Percentiles rank a stretch among this genome's conserved stretches.
Evolutionary conservation across 2,888 invertebrate species (phyloP).

Genomic region (Ectemnius cavifrons): DNA sequence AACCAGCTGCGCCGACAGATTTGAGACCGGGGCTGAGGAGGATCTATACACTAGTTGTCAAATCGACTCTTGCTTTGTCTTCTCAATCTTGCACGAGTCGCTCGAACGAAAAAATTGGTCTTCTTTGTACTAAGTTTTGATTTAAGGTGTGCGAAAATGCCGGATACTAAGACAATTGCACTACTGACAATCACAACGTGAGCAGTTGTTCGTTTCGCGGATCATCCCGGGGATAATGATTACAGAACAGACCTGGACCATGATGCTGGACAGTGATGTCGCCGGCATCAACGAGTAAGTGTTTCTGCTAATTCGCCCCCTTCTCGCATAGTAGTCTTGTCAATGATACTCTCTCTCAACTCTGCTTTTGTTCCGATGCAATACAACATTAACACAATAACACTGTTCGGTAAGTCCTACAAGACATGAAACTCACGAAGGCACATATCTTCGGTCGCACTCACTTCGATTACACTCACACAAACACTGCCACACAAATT

Average conservation of each 20-base stretch:
- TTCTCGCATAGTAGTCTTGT: slow-evolving; percentile 3
- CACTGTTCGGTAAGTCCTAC: slow-evolving; percentile 50
- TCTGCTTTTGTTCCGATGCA: slow-evolving; percentile 49
- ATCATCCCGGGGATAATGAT: slow-evolving; percentile 76
- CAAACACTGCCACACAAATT: neutral
- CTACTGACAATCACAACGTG: slow-evolving; percentile 64
- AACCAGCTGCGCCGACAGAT: neutral
- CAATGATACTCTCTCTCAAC: slow-evolving; percentile 22
- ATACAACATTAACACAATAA: slow-evolving; percentile 54
- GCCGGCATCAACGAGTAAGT: slow-evolving; percentile 76
- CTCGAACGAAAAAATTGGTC: slow-evolving; percentile 34
- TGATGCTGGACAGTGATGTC: slow-evolving; percentile 77
- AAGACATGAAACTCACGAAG: slow-evolving; percentile 23
- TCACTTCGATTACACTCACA: slow-evolving; percentile 1
- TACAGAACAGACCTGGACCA: slow-evolving; percentile 78
- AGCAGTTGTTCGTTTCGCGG: slow-evolving; percentile 65
- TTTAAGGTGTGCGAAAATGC: slow-evolving; percentile 64
- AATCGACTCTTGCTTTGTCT: neutral
- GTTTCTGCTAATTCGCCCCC: slow-evolving; percentile 2
- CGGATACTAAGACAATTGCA: slow-evolving; percentile 62
- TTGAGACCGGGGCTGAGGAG: neutral
- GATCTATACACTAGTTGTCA: neutral
- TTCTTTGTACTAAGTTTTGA: slow-evolving; percentile 57
- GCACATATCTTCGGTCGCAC: neutral
- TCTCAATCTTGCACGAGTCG: neutral